Percentiles rank a stretch among this genome's conserved stretches.
Conservation (phyloP, 1,140 invertebrate genomes). For the Zaprionus davidi region DNA sequence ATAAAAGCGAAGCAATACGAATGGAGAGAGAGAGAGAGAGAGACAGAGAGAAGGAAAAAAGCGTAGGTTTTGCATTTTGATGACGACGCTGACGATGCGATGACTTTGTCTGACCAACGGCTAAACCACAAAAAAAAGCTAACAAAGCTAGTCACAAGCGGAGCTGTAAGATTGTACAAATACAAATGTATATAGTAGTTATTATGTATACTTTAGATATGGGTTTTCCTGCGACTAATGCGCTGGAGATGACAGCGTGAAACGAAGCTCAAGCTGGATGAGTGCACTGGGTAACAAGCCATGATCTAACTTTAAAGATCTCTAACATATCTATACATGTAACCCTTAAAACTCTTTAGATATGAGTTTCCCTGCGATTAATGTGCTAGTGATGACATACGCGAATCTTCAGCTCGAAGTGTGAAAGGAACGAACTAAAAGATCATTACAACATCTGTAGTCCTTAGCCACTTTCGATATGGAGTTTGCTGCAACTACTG, state of each 20-base stretch:
- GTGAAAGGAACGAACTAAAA: no score
- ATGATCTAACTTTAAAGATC: background rate
- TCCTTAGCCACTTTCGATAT: no score
- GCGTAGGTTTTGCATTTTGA: conserved; percentile 80
- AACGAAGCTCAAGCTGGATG: background rate
- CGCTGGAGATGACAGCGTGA: conserved; percentile 19
- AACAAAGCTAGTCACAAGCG: conserved; percentile 28
- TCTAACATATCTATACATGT: background rate
- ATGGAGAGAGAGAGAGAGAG: background rate
- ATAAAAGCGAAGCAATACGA: conserved; percentile 1
- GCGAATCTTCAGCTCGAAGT: background rate
- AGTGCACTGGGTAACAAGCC: background rate
- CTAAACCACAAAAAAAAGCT: conserved; percentile 48
- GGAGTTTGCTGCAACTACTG: no score
- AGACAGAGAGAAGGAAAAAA: conserved; percentile 41
- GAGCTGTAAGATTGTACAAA: conserved; percentile 10
- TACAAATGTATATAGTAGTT: background rate
- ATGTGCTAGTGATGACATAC: no score
- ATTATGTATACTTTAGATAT: conserved; percentile 22
- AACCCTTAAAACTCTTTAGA: no score
- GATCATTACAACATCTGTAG: no score
- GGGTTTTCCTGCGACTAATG: conserved; percentile 13
- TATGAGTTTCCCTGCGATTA: no score
- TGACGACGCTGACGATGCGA: conserved; percentile 48
- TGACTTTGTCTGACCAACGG: conserved; percentile 39